Conservation (phyloP, 2,113 vertebrate genomes). For the Tenrec ecaudatus region DNA sequence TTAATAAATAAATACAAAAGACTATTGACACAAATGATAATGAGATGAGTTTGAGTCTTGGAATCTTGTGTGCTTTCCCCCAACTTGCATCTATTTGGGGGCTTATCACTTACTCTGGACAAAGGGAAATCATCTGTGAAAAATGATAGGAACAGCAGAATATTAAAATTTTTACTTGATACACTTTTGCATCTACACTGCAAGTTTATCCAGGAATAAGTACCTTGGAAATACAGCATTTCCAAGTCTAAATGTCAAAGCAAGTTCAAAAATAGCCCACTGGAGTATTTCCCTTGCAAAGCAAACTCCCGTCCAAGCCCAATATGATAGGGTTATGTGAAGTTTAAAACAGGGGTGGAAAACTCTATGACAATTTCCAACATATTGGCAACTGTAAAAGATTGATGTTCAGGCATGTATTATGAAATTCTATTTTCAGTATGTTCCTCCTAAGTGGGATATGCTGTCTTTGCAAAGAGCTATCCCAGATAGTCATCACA, state of each 20-base stretch:
- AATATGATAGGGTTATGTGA: conserved; percentile 34
- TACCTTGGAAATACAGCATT: conserved; percentile 59
- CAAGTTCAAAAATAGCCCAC: conserved; percentile 56
- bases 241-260: conserved; percentile 70
- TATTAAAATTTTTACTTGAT: conserved; percentile 12
- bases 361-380: conserved; percentile 44
- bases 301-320: conserved; percentile 66
- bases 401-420: conserved; percentile 45
- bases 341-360: conserved; percentile 53
- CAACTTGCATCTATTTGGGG: conserved; percentile 4
- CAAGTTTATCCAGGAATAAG: conserved; percentile 31
- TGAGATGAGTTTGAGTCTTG: neutral
- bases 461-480: conserved; percentile 63
- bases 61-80: neutral
- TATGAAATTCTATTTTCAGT: conserved; percentile 72
- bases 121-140: neutral
- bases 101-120: neutral
- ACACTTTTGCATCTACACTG: neutral
- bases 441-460: conserved; percentile 51
- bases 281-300: conserved; percentile 70
- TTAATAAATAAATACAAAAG: too few species aligned
- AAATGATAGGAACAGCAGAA: neutral
- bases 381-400: conserved; percentile 66
- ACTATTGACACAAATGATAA: neutral
- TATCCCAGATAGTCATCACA: conserved; percentile 60